Evolutionary conservation across 2,888 invertebrate genomes (phyloP).

Genomic region (Suillia variegata): DNA sequence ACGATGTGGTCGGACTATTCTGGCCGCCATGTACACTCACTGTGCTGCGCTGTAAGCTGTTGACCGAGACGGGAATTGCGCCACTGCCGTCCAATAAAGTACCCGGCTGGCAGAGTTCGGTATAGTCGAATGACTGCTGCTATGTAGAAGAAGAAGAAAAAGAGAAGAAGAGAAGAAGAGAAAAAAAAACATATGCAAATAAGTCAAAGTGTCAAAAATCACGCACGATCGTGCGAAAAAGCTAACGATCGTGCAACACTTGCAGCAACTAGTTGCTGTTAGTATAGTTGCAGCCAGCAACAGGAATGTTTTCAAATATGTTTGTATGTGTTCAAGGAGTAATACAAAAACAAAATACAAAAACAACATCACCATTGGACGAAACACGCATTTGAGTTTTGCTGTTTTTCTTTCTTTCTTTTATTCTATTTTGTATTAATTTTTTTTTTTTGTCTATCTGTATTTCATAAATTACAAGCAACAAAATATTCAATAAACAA

Average conservation of each 20-base stretch:
- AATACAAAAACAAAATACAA: background rate
- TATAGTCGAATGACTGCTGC: constrained; percentile 88
- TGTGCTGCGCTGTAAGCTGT: constrained; percentile 64
- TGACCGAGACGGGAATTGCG: constrained; percentile 64
- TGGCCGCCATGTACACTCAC: constrained; percentile 63
- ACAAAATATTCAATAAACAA: background rate
- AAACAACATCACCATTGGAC: background rate
- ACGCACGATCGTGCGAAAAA: background rate
- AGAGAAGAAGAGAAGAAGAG: constrained; percentile 14
- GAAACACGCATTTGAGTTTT: background rate
- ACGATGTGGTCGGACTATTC: constrained; percentile 61
- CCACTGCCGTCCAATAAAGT: constrained; percentile 64
- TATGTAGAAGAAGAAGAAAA: constrained; percentile 24
- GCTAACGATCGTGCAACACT: no score
- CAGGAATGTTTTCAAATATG: background rate
- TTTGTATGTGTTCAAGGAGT: background rate
- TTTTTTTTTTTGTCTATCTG: background rate
- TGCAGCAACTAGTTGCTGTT: no score
- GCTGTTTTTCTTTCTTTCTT: background rate
- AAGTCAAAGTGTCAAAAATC: background rate
- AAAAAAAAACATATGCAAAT: constrained; percentile 7
- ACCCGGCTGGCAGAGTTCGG: constrained; percentile 81
- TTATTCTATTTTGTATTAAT: background rate
- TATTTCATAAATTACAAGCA: no score
- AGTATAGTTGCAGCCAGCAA: no score